phyloP scores from a whole-genome alignment of 2,888 invertebrate species.

The Orchesella flavescens region DNA sequence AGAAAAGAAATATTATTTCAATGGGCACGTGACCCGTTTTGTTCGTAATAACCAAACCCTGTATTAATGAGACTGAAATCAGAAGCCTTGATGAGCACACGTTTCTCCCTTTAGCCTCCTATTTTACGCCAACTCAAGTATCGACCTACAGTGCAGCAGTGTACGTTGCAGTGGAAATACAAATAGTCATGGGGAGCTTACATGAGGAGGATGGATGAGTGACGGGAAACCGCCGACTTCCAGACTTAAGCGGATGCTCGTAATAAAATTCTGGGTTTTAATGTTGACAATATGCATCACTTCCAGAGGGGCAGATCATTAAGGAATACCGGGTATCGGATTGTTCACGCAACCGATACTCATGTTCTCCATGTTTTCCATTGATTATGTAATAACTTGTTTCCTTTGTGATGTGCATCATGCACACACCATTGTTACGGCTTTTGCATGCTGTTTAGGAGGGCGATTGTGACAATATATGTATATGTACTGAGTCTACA shows the following conservation, averaged over 20 bases:
- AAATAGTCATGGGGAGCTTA: not conserved
- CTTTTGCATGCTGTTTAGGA: not conserved
- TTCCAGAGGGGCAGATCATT: conserved; percentile 50
- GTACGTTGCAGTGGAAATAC: not conserved
- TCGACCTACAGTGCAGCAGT: conserved; percentile 1
- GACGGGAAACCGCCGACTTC: not conserved
- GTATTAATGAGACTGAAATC: conserved; percentile 65
- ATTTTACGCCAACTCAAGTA: conserved; percentile 22
- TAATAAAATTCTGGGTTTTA: conserved; percentile 53
- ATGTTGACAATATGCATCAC: conserved; percentile 39
- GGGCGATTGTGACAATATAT: not conserved
- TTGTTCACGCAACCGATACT: conserved; percentile 48
- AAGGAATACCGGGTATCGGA: conserved; percentile 36
- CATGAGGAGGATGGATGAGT: not conserved
- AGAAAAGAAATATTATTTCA: conserved; percentile 65
- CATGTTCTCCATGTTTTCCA: conserved; percentile 36
- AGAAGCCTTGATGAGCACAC: conserved; percentile 58
- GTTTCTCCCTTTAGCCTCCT: conserved; percentile 28
- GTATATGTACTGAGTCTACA: not conserved
- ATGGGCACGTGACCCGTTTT: conserved; percentile 66
- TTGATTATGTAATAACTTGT: conserved; percentile 26
- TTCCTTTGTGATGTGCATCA: conserved; percentile 25
- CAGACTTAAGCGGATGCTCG: conserved; percentile 9
- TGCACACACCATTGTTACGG: not conserved
- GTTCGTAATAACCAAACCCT: conserved; percentile 63